Base-by-base conservation (phyloP, 2,113 vertebrate genomes). In the Rattus rattus region DNA sequence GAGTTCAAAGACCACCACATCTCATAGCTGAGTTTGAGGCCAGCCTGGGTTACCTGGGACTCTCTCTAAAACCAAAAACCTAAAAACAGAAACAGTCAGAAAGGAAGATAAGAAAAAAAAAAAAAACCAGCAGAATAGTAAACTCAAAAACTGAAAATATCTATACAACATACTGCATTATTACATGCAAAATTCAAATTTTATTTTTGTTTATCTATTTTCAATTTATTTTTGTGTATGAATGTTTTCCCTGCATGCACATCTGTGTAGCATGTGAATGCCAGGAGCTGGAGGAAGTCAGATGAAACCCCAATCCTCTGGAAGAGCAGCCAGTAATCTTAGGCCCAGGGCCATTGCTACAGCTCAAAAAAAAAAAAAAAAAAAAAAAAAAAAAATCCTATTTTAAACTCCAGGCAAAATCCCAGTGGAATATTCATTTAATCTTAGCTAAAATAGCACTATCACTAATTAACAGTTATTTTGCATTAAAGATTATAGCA, bases 381-480 rank as follows among this genome's bases (percentile, higher is more conserved):
- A 52, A 33, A n/a, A n/a, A 9, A 56, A 43, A 9, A 56, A 1
- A 80, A 52, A 56, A 52, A 33, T 36, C 30, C 17, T 33, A 33
- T 52, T 33, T 54, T 54, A 94, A 90, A 96, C 59, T 47, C 20
- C 43, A 47, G 43, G 49, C 3, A 76, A 87, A 94, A 91, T 90
- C 33, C 4, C 49, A 92, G 33, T 59, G 39, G 39, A 61, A 70
- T 13, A 90, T 61, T 54, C 69, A 86, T 92, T 73, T 92, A 67
- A 83, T 77, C 22, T 63, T 79, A 91, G 76, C 80, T 63, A 90
- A 88, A 94, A 13, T 88, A 70, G 56, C 81, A 75, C 75, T 47
- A 67, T 72, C 56, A 33, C 61, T 76, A 85, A 92, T 92, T 86
- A 96, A 95, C 11, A 59, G 49, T 73, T 93, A 76, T 36, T 89